These are phyloP conservation scores for Gopherus flavomarginatus DNA, from an alignment of 2,113 vertebrate genomes.

Conservation along the genomic window DNA sequence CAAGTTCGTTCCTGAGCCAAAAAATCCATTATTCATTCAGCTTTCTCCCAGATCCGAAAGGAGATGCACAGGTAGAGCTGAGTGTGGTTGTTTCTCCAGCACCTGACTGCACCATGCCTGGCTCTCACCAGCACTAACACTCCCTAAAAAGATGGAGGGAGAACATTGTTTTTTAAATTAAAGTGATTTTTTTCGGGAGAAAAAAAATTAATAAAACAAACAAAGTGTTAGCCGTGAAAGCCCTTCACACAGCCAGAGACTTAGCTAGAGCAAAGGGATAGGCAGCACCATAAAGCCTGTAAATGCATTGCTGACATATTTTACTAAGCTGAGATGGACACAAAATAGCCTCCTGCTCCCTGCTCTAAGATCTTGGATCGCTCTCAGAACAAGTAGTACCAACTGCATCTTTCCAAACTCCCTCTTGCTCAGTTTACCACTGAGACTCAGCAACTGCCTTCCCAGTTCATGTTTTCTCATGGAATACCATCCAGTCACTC, in stretches of 20 bases:
- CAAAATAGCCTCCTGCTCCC: slow-evolving; percentile 48
- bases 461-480: not conserved
- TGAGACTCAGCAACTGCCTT: accelerated
- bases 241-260: slow-evolving; percentile 48
- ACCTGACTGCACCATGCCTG: not conserved
- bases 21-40: not conserved
- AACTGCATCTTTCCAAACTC: not conserved
- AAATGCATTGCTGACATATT: slow-evolving; percentile 50
- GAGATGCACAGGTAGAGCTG: accelerated
- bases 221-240: slow-evolving; percentile 66
- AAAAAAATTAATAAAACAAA: not conserved
- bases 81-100: not conserved
- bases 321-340: slow-evolving; percentile 49
- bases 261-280: slow-evolving; percentile 60
- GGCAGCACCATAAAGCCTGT: slow-evolving; percentile 63
- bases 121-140: not conserved
- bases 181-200: not conserved
- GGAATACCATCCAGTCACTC: accelerated
- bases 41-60: accelerated
- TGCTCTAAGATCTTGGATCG: slow-evolving; percentile 15
- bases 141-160: accelerated
- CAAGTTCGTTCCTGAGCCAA: not conserved
- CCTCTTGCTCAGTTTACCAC: accelerated
- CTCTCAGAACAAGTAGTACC: not conserved
- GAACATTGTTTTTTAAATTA: not conserved